Evolutionary conservation across 2,888 invertebrate species (phyloP), one percentile per base, ranked within the genome.

Genomic region (Drosophila prostipennis): DNA sequence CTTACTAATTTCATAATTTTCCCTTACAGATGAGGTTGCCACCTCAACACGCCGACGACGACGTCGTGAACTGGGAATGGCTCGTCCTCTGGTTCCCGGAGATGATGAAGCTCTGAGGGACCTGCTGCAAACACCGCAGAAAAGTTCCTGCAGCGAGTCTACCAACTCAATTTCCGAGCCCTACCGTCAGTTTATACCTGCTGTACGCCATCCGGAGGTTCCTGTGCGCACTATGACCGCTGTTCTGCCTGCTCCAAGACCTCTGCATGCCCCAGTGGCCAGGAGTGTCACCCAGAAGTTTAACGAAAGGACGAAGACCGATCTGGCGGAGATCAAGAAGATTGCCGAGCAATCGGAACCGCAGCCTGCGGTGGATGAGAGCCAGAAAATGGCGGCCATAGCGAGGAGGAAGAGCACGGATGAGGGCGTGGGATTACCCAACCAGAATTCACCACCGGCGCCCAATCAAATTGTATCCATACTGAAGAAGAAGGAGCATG

Each of bases 401-500:
- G 43, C 90, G 53, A 77, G 91, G 4, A 89, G 91, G 48, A 91
- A 90, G 69, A 92, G 91, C 72, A 92, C 92, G 37, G 93, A 93
- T 87, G 93, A 93, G 16, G n/a, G 63, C n/a, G n/a, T n/a, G n/a
- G 46, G 46, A 48, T 5, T 49, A 6, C 42, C 48, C 6, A 56
- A 69, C 16, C 85, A 87, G 29, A 77, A 34, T 14, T 85, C 84
- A 4, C 84, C 84, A 6, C 91, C 93, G 90, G 89, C 93, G 90
- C 80, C 94, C 91, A 88, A 91, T 73, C 92, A 92, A 60, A 92
- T 92, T 46, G 94, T 94, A 64, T 95, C 95, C 65, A 95, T 95
- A 85, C 92, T 96, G 45, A 96, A 96, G 91, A 94, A 95, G 79
- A 95, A 95, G 90, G 93, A 94, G 67, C 90, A 91, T 52, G 80